Evolutionary conservation across 1,140 invertebrate genomes (phyloP).

Genomic region (Mesaphorura yosii): DNA sequence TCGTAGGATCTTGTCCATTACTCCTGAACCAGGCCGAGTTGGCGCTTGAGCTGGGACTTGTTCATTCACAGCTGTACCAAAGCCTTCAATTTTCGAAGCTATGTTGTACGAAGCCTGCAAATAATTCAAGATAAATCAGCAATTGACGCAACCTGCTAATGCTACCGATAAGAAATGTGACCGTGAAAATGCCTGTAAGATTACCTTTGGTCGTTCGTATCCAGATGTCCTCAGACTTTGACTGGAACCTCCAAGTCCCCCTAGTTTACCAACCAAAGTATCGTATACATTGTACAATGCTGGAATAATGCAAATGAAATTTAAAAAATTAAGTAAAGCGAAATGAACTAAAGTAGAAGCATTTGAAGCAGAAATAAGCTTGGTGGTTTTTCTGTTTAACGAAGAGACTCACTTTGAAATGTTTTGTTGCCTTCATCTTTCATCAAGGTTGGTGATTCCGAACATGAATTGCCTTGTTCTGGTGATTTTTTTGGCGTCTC

Average conservation of each 20-base stretch:
- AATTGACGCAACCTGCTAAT: not conserved
- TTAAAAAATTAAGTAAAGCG: slow-evolving; percentile 5
- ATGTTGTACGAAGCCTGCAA: slow-evolving; percentile 1
- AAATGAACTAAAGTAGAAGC: not conserved
- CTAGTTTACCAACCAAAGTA: slow-evolving; percentile 14
- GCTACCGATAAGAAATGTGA: not conserved
- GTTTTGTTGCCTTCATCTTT: slow-evolving; percentile 16
- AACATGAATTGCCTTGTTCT: slow-evolving; percentile 23
- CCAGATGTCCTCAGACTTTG: not conserved
- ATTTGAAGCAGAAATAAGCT: not conserved
- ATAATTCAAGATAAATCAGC: not conserved
- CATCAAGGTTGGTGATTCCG: slow-evolving; percentile 17
- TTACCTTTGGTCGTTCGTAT: not conserved
- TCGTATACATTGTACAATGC: slow-evolving; percentile 26
- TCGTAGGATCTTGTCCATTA: slow-evolving; percentile 36
- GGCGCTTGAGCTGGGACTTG: slow-evolving; percentile 31
- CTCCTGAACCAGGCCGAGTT: slow-evolving; percentile 43
- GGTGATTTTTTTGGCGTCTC: slow-evolving; percentile 31
- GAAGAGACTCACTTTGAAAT: slow-evolving; percentile 26
- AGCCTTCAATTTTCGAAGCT: slow-evolving; percentile 17
- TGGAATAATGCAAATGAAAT: slow-evolving; percentile 19
- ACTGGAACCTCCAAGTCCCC: slow-evolving; percentile 12
- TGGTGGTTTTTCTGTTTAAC: not conserved
- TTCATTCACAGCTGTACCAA: slow-evolving; percentile 30
- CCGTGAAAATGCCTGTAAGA: not conserved